Evolutionary conservation across 2,113 vertebrate genomes (phyloP).

Genomic region (Cariama cristata): DNA sequence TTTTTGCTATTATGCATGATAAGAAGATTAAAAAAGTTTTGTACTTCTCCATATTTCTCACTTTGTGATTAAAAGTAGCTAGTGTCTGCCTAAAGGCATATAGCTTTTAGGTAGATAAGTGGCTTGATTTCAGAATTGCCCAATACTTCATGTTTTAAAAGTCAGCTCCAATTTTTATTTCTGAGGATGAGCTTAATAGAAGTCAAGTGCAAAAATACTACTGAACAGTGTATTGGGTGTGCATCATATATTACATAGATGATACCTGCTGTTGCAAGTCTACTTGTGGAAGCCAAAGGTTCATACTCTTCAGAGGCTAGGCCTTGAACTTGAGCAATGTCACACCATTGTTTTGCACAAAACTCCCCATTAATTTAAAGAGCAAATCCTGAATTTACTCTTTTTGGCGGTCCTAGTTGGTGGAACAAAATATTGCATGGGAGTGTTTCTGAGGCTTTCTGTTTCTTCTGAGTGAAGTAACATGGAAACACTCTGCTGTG

Average conservation of each 20-base stretch:
- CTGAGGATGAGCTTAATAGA: neutral
- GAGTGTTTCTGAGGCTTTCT: neutral
- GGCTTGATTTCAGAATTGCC: neutral
- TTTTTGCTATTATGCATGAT: neutral
- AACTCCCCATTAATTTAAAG: neutral
- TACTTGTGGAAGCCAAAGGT: neutral
- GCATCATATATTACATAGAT: neutral
- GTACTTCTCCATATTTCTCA: neutral
- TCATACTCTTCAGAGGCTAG: neutral
- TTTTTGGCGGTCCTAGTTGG: neutral
- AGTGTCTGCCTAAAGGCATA: neutral
- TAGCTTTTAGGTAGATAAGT: neutral
- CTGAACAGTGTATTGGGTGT: neutral
- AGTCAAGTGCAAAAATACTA: neutral
- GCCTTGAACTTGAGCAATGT: neutral
- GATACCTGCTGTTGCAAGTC: neutral
- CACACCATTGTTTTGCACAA: neutral
- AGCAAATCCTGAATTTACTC: neutral
- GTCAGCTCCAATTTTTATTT: neutral
- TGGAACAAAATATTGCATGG: neutral
- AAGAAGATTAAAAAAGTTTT: neutral
- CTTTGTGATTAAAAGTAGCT: neutral
- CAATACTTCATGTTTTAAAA: neutral
- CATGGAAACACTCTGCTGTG: fast-evolving
- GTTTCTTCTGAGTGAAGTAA: neutral